Conservation (phyloP, 2,888 invertebrate genomes). For the Eupithecia abbreviata region DNA sequence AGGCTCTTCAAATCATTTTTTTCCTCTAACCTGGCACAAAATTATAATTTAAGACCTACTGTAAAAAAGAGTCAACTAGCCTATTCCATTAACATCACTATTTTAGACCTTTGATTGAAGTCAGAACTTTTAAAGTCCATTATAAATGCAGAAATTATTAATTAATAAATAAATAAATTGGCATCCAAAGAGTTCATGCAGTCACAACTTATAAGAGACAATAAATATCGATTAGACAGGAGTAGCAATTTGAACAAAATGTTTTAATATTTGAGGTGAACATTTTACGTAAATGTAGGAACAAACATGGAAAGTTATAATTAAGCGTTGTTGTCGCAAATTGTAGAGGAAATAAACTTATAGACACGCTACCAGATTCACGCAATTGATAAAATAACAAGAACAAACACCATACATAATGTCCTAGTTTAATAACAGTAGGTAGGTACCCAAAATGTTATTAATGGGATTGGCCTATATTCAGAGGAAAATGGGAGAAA, state of each 20-base stretch:
- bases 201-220: neutral
- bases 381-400: constrained; percentile 41
- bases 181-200: constrained; percentile 1
- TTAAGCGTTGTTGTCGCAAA: constrained; percentile 23
- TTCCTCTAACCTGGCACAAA: too few relatives aligned
- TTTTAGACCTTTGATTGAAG: constrained; percentile 7
- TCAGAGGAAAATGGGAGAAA: neutral
- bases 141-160: neutral
- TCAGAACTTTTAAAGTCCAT: constrained; percentile 9
- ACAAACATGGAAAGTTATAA: constrained; percentile 14
- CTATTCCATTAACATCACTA: neutral
- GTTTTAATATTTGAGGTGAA: neutral
- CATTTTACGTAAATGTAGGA: neutral
- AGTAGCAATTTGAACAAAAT: neutral
- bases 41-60: too few relatives aligned
- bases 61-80: too few relatives aligned
- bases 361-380: constrained; percentile 50
- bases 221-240: neutral
- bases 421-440: neutral
- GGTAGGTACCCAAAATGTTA: neutral
- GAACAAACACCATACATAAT: constrained; percentile 21
- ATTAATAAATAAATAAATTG: neutral
- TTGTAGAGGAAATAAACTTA: constrained; percentile 22
- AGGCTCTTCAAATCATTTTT: too few relatives aligned
- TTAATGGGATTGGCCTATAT: neutral